Percentiles rank a stretch among this genome's conserved stretches.
phyloP scores from a whole-genome alignment of 2,797 vertebrate genomes.

The Sebastes steindachneri region DNA sequence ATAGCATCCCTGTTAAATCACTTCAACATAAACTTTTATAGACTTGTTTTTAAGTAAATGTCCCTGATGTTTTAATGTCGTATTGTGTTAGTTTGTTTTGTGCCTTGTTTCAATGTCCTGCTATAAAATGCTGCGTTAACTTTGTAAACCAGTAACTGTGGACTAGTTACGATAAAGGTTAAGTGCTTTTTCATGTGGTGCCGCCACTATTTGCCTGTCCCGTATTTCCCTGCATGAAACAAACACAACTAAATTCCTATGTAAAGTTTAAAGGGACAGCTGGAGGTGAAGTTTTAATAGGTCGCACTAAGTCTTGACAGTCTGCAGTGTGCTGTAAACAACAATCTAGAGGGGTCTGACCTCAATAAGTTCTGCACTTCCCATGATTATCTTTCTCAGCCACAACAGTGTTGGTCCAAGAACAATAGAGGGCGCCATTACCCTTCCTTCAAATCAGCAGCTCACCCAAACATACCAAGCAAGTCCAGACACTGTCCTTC shows the following conservation, averaged over 20 bases:
- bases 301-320: background rate
- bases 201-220: background rate
- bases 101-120: background rate
- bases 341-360: background rate
- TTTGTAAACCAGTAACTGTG: background rate
- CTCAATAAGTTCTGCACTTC: background rate
- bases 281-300: background rate
- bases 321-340: background rate
- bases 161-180: background rate
- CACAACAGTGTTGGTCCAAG: background rate
- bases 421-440: slow-evolving; percentile 70
- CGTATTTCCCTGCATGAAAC: background rate
- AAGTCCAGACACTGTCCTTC: background rate
- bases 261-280: background rate
- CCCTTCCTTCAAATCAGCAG: slow-evolving; percentile 19
- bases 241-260: background rate
- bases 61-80: background rate
- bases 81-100: background rate
- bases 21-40: slow-evolving; percentile 16
- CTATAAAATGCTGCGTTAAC: slow-evolving; percentile 6
- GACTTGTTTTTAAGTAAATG: slow-evolving; percentile 13
- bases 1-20: background rate
- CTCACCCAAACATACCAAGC: background rate
- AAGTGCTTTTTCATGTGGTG: background rate
- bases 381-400: background rate